phyloP scores from a whole-genome alignment of 2,797 vertebrate species.

The Peromyscus aztecus region DNA sequence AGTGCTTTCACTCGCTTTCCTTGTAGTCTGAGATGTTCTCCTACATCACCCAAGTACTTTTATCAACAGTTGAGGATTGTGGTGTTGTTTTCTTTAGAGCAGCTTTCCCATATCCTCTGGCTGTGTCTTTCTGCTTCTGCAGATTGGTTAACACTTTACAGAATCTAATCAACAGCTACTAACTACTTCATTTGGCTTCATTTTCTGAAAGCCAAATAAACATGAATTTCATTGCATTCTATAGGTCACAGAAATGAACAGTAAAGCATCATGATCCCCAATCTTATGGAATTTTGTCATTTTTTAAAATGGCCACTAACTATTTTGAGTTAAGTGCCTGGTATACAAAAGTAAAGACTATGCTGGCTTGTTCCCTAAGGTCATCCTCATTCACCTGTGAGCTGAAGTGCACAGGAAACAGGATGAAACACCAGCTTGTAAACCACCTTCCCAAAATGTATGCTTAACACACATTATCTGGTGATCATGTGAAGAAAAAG shows the following conservation, averaged over 20 bases:
- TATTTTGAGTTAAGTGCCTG: background rate
- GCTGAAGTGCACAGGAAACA: background rate
- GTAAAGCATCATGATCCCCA: background rate
- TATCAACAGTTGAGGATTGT: conserved; percentile 47
- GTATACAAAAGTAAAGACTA: background rate
- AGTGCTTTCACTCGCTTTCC: conserved; percentile 54
- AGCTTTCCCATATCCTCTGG: background rate
- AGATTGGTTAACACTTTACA: conserved; percentile 48
- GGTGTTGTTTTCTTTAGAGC: conserved; percentile 27
- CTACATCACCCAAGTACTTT: conserved; percentile 6
- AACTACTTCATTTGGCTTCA: background rate
- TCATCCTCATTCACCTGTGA: background rate
- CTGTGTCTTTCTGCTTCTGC: background rate
- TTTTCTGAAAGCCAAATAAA: conserved; percentile 62
- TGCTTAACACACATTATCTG: conserved; percentile 62
- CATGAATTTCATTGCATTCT: conserved; percentile 24
- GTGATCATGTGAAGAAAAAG: conserved; percentile 24
- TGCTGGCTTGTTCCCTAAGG: background rate
- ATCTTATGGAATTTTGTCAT: background rate
- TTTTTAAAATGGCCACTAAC: background rate
- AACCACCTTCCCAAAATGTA: conserved; percentile 2
- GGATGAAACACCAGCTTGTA: background rate
- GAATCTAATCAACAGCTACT: conserved; percentile 49
- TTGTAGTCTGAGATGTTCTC: conserved; percentile 20
- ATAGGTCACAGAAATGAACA: conserved; percentile 38